These are phyloP conservation scores for Nymphicus hollandicus DNA, from an alignment of 2,113 vertebrate genomes.

Conservation along the genomic window DNA sequence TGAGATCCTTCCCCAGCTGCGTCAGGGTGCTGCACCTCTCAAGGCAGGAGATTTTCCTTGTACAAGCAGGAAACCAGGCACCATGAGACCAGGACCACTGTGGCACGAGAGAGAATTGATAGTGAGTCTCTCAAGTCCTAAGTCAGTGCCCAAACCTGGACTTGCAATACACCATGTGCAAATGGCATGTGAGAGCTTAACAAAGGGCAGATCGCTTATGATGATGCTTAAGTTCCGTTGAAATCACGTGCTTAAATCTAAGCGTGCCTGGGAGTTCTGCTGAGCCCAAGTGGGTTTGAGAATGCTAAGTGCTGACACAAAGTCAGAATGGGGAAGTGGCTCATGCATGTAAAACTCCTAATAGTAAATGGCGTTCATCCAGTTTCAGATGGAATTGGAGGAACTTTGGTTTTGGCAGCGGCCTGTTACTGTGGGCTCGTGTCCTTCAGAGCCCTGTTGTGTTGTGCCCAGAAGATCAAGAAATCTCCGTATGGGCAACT, in stretches of 20 bases:
- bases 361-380: not conserved
- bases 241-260: not conserved
- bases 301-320: not conserved
- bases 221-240: not conserved
- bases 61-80: not conserved
- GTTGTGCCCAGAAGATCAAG: not conserved
- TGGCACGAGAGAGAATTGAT: not conserved
- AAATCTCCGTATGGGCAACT: not conserved
- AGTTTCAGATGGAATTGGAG: not conserved
- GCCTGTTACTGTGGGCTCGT: not conserved
- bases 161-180: fast-evolving
- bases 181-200: not conserved
- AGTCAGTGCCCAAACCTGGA: not conserved
- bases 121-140: not conserved
- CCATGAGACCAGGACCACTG: fast-evolving
- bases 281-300: not conserved
- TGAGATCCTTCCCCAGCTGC: fast-evolving
- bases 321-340: not conserved
- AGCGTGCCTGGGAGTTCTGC: not conserved
- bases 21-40: fast-evolving
- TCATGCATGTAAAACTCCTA: not conserved
- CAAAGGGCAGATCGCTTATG: not conserved
- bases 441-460: not conserved
- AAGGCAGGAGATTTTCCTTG: not conserved
- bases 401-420: not conserved